Evolutionary conservation across 1,140 invertebrate genomes (phyloP).

Genomic region (Orius insidiosus): DNA sequence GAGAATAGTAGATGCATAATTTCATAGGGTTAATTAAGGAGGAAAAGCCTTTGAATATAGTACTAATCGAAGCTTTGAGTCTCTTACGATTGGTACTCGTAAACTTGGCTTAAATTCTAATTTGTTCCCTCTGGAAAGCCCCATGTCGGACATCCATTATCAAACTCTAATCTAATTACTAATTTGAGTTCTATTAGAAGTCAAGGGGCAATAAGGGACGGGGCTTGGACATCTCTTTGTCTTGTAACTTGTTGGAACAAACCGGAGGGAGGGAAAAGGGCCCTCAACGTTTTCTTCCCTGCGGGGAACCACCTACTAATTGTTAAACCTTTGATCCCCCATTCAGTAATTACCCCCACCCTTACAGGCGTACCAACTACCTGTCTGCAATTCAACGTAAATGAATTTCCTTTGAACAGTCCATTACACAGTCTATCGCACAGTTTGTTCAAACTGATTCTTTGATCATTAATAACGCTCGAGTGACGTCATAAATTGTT

Average conservation of each 20-base stretch:
- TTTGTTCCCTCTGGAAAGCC: slow-evolving; percentile 1
- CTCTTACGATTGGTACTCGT: slow-evolving; percentile 1
- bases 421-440: slow-evolving; percentile 7
- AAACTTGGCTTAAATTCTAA: slow-evolving; percentile 8
- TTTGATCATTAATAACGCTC: no score
- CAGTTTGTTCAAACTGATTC: no score
- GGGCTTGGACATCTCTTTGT: no score
- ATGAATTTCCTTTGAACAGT: slow-evolving; percentile 9
- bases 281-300: slow-evolving; percentile 6
- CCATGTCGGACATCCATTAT: slow-evolving; percentile 10
- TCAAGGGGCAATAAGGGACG: no score
- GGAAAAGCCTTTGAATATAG: no score
- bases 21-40: no score
- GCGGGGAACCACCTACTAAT: slow-evolving; percentile 4
- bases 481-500: no score
- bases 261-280: background rate
- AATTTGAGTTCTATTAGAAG: slow-evolving; percentile 1
- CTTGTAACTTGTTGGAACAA: no score
- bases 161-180: slow-evolving; percentile 8
- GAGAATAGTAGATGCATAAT: no score
- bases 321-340: slow-evolving; percentile 11
- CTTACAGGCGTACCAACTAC: slow-evolving; percentile 2
- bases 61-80: no score
- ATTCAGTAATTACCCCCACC: background rate
- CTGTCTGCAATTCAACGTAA: slow-evolving; percentile 7